phyloP scores from a whole-genome alignment of 2,797 vertebrate species.

The Yasuhikotakia modesta region DNA sequence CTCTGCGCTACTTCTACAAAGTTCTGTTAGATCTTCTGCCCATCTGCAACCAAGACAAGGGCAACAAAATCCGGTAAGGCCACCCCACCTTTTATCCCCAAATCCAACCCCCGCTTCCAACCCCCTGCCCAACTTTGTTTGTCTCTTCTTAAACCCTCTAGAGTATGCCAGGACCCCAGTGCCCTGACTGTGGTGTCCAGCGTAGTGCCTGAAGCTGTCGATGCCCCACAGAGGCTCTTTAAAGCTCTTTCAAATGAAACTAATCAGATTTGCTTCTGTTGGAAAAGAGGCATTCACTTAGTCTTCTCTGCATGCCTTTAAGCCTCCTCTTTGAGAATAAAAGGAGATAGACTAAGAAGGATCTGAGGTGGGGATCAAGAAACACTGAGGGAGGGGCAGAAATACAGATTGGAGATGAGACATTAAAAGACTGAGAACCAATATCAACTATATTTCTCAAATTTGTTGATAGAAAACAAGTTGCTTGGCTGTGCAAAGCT shows the following conservation, averaged over 20 bases:
- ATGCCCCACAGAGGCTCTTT: constrained; percentile 47
- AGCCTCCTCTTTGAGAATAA: constrained; percentile 36
- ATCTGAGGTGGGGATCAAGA: constrained; percentile 42
- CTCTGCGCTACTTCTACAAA: constrained; percentile 96
- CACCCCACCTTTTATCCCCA: constrained; percentile 1
- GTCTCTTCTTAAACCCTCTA: constrained; percentile 5
- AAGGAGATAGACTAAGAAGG: constrained; percentile 40
- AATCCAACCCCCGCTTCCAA: background rate
- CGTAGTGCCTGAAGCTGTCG: constrained; percentile 41
- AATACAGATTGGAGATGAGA: background rate
- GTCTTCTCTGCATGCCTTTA: constrained; percentile 39
- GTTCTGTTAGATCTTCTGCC: constrained; percentile 94
- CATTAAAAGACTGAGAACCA: background rate
- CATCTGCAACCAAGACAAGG: constrained; percentile 96
- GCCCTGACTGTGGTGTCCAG: constrained; percentile 25
- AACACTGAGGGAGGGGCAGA: constrained; percentile 2
- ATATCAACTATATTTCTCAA: background rate
- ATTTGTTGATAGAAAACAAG: background rate
- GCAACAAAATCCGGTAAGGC: constrained; percentile 92
- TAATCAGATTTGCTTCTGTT: constrained; percentile 63
- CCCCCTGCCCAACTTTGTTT: background rate
- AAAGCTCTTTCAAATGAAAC: constrained; percentile 57
- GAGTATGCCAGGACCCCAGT: constrained; percentile 37
- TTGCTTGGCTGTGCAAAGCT: too few species aligned
- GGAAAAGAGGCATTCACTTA: constrained; percentile 53